Evolutionary conservation across 2,797 vertebrate species (phyloP).

Genomic region (Novumbra hubbsi): DNA sequence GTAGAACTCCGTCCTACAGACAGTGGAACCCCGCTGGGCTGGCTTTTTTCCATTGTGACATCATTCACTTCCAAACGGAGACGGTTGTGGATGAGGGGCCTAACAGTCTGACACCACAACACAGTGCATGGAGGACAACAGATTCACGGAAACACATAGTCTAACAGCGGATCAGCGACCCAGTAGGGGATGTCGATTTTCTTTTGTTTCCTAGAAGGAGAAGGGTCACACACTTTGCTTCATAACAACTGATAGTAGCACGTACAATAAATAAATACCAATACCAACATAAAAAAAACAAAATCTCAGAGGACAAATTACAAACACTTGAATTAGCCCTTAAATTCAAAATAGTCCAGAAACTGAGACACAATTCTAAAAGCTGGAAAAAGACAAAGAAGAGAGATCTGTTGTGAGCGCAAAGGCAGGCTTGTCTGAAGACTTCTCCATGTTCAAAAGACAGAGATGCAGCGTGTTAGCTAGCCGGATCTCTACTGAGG

Average conservation of each 20-base stretch:
- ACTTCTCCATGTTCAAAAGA: conserved; percentile 33
- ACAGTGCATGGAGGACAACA: conserved; percentile 47
- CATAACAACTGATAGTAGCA: conserved; percentile 42
- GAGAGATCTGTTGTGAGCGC: conserved; percentile 34
- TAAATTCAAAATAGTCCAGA: conserved; percentile 70
- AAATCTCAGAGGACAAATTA: conserved; percentile 50
- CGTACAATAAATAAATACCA: conserved; percentile 38
- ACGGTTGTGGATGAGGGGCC: background rate
- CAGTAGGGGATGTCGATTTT: conserved; percentile 34
- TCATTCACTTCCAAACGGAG: conserved; percentile 40
- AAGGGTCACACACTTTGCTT: conserved; percentile 37
- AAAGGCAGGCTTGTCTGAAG: conserved; percentile 39
- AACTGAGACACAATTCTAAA: conserved; percentile 49
- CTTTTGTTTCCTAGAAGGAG: conserved; percentile 39
- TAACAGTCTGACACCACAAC: conserved; percentile 40
- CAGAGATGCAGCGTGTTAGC: conserved; percentile 30
- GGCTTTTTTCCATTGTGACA: conserved; percentile 65
- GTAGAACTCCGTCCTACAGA: conserved; percentile 33
- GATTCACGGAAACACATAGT: conserved; percentile 54
- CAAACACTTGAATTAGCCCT: conserved; percentile 78
- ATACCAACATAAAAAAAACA: conserved; percentile 46
- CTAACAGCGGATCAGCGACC: conserved; percentile 44
- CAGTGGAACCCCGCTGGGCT: conserved; percentile 15
- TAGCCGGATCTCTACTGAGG: conserved; percentile 14
- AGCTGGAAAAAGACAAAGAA: conserved; percentile 37